Conservation (phyloP, 2,113 vertebrate species). For the Chroicocephalus ridibundus region DNA sequence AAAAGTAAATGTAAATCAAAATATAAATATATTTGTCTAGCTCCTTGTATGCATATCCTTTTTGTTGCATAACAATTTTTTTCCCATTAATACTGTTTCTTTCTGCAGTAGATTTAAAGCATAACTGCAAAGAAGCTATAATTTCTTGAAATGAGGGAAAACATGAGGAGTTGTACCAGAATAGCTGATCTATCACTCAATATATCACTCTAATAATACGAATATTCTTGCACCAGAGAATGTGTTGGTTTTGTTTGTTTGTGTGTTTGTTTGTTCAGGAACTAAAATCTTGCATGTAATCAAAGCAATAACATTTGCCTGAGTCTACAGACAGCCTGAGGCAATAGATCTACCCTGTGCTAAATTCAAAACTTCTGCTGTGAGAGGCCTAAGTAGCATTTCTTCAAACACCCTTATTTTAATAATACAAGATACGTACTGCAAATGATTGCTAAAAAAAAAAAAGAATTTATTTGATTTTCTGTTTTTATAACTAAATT, state of each 20-base stretch:
- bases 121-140: background rate
- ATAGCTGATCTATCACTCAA: background rate
- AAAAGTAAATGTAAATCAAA: background rate
- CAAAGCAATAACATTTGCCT: background rate
- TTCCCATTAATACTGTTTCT: background rate
- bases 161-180: background rate
- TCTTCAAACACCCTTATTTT: background rate
- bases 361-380: background rate
- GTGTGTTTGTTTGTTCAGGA: background rate
- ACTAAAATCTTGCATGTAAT: background rate
- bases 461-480: background rate
- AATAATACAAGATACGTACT: background rate
- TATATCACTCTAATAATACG: background rate
- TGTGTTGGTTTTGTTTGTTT: background rate
- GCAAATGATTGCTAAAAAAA: background rate
- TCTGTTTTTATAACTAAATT: background rate
- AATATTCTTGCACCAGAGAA: background rate
- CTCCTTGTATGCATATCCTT: background rate
- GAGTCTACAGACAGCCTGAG: background rate
- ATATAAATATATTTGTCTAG: background rate
- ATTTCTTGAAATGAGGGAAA: background rate
- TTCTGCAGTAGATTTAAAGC: background rate
- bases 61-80: background rate
- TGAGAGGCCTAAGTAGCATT: background rate
- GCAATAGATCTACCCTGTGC: background rate